Evolutionary conservation across 2,888 invertebrate species (phyloP), one percentile per base, ranked within the genome.

Genomic region (Arrhopalites spinosus): DNA sequence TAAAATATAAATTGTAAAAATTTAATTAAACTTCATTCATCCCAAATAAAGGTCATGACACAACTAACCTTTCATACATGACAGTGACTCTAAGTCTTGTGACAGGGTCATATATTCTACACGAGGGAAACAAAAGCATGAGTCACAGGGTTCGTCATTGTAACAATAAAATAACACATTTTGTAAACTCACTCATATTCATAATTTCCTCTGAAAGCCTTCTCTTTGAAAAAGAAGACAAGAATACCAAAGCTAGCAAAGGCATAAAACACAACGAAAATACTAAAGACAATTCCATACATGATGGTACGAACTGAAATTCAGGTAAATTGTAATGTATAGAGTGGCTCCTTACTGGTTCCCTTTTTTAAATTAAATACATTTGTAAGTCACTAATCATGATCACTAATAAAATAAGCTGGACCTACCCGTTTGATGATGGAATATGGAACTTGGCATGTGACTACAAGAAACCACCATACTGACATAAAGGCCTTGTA

Each of bases 391-490:
- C 66, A 66, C 11, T 17, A 17, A 66, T 23, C 13, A 15, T 20
- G n/a, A 27, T 27, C 17, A 61, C 29, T 13, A 27, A 36, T 15
- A 36, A 7, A 17, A 17, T 13, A 29, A 36, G 30, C 11, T 36
- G 36, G 36, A 36, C 3, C 25, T 29, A 67, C 68, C 50, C 17
- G 20, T 50, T 47, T 50, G 2, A 68, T 27, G 13, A 68, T 53
- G 2, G 47, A 7, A 50, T 50, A 68, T 17, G 68, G 68, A 23
- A 50, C 50, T 45, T 68, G 68, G 1, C 68, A 47, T 25, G 47
- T 50, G 7, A 68, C 50, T 2, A 50, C 13, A 7, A 68, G 17
- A 50, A 68, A 68, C 69, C 69, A 69, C 29, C 53, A 69, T 20
- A 69, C 69, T 0, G 69, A 53, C 13, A 27, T 50, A 30, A 53